Evolutionary conservation across 2,113 vertebrate genomes (phyloP).

Genomic region (Notarius lentiginosus): DNA sequence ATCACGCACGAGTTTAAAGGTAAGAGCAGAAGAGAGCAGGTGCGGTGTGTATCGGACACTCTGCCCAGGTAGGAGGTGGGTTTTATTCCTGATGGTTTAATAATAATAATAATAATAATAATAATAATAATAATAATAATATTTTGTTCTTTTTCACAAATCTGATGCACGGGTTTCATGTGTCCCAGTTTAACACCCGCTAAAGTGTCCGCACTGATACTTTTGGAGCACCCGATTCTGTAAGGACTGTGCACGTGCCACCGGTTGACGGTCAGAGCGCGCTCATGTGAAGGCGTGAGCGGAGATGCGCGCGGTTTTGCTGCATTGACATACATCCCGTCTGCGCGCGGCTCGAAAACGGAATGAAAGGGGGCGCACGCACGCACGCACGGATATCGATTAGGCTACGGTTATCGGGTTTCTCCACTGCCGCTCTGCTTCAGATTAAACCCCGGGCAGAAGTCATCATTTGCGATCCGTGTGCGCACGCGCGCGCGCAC

Average conservation of each 20-base stretch:
- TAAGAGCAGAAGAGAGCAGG: conserved; percentile 36
- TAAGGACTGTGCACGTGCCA: conserved; percentile 22
- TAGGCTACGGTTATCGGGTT: neutral
- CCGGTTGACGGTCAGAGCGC: conserved; percentile 47
- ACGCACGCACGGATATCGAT: neutral
- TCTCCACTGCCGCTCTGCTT: neutral
- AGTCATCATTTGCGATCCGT: neutral
- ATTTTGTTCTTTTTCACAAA: neutral
- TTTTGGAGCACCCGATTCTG: neutral
- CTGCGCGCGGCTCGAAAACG: conserved; percentile 2
- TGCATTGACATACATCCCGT: conserved; percentile 46
- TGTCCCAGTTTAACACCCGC: neutral
- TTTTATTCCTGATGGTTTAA: neutral
- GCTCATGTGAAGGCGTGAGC: conserved; percentile 29
- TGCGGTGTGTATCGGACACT: conserved; percentile 3
- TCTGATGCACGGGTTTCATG: neutral
- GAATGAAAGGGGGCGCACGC: neutral
- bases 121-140: neutral
- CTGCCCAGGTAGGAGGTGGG: conserved; percentile 13
- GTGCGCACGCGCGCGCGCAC: neutral
- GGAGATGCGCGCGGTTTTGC: conserved; percentile 41
- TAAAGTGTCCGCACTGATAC: neutral
- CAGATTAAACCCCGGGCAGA: neutral
- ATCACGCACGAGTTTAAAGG: conserved; percentile 57
- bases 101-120: neutral